A percentile compares a stretch with the other conserved stretches of the same genome.
Evolutionary conservation across 2,888 invertebrate genomes (phyloP).

Genomic region (Tenthredo notha): DNA sequence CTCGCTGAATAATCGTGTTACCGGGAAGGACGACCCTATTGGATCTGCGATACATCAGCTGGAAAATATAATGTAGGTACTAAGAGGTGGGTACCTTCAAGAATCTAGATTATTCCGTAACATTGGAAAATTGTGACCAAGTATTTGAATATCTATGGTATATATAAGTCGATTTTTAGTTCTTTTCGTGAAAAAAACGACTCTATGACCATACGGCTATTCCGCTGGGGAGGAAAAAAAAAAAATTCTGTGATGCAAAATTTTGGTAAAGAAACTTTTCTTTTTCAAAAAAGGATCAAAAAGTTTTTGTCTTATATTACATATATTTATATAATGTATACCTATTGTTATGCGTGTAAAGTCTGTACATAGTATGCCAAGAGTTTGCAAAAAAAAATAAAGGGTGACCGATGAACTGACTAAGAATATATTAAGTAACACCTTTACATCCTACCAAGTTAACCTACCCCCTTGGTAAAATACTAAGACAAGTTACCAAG

Average conservation of each 20-base stretch:
- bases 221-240: too few relatives aligned
- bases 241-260: background rate
- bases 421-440: slow-evolving; percentile 32
- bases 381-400: background rate
- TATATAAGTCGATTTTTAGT: background rate
- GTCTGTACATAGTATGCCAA: background rate
- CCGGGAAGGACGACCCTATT: slow-evolving; percentile 59
- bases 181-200: too few relatives aligned
- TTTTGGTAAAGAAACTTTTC: background rate
- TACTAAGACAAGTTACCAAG: slow-evolving; percentile 35
- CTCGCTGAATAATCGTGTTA: slow-evolving; percentile 64
- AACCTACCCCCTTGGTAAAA: slow-evolving; percentile 32
- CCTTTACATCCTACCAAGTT: background rate
- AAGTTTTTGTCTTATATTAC: background rate
- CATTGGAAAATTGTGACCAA: background rate
- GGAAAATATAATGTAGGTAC: slow-evolving; percentile 55
- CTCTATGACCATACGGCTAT: background rate
- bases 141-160: too few relatives aligned
- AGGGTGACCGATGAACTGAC: slow-evolving; percentile 30
- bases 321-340: too few relatives aligned
- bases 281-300: background rate
- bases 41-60: slow-evolving; percentile 60
- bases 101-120: slow-evolving; percentile 42
- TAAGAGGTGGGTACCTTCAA: slow-evolving; percentile 16
- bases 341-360: background rate